These are phyloP conservation scores for Silurus aristotelis DNA, from an alignment of 2,797 vertebrate species.

Conservation along the genomic window DNA sequence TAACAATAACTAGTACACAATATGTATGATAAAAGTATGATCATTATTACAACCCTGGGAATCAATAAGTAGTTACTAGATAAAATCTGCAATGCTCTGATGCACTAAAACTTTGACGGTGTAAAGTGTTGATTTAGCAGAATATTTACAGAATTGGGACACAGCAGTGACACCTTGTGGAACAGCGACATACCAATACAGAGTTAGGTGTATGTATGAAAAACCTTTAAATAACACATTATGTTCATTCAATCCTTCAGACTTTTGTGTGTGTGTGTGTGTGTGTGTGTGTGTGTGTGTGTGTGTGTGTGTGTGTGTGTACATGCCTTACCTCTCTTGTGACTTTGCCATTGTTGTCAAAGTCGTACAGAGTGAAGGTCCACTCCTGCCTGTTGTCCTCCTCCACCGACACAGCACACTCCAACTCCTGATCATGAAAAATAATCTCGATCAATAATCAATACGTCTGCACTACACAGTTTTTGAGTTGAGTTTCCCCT, in stretches of 20 bases:
- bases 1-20: background rate
- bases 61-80: background rate
- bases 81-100: no score
- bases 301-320: background rate
- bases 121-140: background rate
- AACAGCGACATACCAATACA: background rate
- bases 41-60: background rate
- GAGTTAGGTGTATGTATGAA: background rate
- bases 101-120: background rate
- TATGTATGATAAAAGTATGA: no score
- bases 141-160: background rate
- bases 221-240: background rate
- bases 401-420: slow-evolving; percentile 97
- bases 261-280: background rate
- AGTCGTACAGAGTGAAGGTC: slow-evolving; percentile 99
- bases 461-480: background rate
- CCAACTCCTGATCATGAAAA: slow-evolving; percentile 85
- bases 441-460: slow-evolving; percentile 24
- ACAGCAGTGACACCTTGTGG: background rate
- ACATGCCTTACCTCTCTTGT: slow-evolving; percentile 88
- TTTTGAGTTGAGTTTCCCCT: background rate
- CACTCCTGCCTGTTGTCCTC: slow-evolving; percentile 98
- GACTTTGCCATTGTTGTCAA: slow-evolving; percentile 98
- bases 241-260: background rate
- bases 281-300: background rate